phyloP scores from a whole-genome alignment of 2,113 vertebrate species.

The Lucifuga dentata region DNA sequence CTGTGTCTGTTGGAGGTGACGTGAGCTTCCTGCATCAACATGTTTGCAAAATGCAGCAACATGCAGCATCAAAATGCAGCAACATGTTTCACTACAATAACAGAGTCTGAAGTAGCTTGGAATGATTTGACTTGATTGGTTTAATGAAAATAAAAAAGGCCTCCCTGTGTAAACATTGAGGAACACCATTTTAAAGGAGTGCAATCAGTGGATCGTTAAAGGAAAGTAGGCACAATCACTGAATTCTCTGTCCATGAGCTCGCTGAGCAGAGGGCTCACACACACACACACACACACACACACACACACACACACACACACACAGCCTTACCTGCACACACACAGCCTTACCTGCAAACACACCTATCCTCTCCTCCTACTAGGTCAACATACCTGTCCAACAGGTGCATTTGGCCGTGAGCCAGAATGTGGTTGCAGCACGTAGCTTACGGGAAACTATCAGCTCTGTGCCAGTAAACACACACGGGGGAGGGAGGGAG shows the following conservation, averaged over 20 bases:
- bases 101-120: too few relatives aligned
- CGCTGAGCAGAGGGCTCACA: conserved; percentile 1
- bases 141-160: too few relatives aligned
- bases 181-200: neutral
- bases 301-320: neutral
- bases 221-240: neutral
- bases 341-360: neutral
- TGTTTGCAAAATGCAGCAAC: too few relatives aligned
- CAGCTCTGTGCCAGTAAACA: conserved; percentile 58
- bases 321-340: too few relatives aligned
- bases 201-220: too few relatives aligned
- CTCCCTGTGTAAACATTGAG: too few relatives aligned
- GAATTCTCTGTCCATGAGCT: conserved; percentile 16
- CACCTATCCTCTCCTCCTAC: conserved; percentile 22
- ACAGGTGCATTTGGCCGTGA: conserved; percentile 57
- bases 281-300: neutral
- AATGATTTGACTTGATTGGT: too few relatives aligned
- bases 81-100: too few relatives aligned
- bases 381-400: conserved; percentile 70
- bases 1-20: too few relatives aligned
- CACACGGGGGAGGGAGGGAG: conserved; percentile 14
- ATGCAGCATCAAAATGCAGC: too few relatives aligned
- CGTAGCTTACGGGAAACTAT: conserved; percentile 73
- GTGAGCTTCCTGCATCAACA: too few relatives aligned
- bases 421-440: conserved; percentile 54